phyloP scores from a whole-genome alignment of 2,888 invertebrate species.

The Sinohyriopsis cumingii region DNA sequence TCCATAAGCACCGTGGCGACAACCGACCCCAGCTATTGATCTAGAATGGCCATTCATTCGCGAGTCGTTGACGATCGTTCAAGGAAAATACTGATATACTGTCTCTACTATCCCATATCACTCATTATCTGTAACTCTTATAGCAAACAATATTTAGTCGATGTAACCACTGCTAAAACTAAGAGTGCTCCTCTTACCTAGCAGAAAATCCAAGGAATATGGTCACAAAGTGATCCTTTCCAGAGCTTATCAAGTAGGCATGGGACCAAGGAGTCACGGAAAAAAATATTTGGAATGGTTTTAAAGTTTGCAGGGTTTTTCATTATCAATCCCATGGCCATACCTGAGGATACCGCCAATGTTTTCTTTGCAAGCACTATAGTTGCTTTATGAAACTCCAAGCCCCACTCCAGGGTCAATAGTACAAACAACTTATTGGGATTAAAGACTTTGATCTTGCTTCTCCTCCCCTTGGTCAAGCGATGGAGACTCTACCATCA shows the following conservation, averaged over 20 bases:
- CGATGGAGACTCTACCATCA: too few relatives aligned
- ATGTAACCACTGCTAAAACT: not conserved
- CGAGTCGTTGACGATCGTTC: not conserved
- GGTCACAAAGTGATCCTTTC: not conserved
- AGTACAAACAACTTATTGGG: too few relatives aligned
- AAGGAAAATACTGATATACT: slow-evolving; percentile 1
- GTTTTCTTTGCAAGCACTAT: too few relatives aligned
- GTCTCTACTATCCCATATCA: slow-evolving; percentile 1
- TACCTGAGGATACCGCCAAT: not conserved
- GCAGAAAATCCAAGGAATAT: not conserved
- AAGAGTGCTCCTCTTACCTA: not conserved
- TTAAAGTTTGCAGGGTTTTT: slow-evolving; percentile 2
- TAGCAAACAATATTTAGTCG: not conserved
- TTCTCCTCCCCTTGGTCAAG: too few relatives aligned
- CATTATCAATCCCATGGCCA: not conserved
- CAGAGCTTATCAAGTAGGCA: not conserved
- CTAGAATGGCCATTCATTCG: not conserved
- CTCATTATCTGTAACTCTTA: not conserved
- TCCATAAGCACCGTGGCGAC: slow-evolving; percentile 1
- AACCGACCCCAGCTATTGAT: slow-evolving; percentile 3
- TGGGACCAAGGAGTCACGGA: not conserved
- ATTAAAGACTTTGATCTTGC: too few relatives aligned
- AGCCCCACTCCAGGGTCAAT: too few relatives aligned
- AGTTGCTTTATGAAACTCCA: too few relatives aligned
- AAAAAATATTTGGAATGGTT: not conserved